phyloP scores from a whole-genome alignment of 2,888 invertebrate species.

The Nephrotoma guestfalica region DNA sequence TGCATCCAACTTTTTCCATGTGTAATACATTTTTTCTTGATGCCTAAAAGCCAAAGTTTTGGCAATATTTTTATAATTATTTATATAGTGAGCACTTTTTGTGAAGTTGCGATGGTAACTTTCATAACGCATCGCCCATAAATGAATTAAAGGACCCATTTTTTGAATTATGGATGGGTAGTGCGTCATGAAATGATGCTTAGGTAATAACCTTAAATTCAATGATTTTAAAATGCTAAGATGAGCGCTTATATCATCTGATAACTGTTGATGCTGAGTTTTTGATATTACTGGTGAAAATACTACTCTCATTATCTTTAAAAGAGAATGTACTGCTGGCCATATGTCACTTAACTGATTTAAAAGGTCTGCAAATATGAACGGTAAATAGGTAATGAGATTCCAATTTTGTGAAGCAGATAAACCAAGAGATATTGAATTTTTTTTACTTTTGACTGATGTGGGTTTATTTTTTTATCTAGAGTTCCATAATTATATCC shows the following conservation, averaged over 20 bases:
- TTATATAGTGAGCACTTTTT: not conserved
- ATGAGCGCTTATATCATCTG: not conserved
- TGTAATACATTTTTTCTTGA: not conserved
- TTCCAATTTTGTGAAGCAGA: not conserved
- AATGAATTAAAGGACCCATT: not conserved
- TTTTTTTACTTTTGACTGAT: not conserved
- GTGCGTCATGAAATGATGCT: not conserved
- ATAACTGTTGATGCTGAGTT: not conserved
- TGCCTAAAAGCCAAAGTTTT: not conserved
- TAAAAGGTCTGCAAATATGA: not conserved
- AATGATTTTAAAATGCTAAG: not conserved
- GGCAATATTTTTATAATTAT: not conserved
- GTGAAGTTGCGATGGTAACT: not conserved
- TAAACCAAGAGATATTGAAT: not conserved
- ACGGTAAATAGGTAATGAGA: not conserved
- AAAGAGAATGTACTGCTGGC: not conserved
- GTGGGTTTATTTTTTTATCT: not conserved
- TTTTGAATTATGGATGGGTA: not conserved
- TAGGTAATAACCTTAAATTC: not conserved
- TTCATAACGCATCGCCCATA: not conserved
- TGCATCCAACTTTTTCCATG: not conserved
- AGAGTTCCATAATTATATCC: not conserved
- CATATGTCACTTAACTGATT: not conserved
- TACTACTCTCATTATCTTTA: not conserved
- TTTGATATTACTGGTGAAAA: not conserved